Percentiles rank a stretch among this genome's conserved stretches.
Conservation (phyloP, 2,113 vertebrate genomes). For the Heterotilapia buettikoferi region DNA sequence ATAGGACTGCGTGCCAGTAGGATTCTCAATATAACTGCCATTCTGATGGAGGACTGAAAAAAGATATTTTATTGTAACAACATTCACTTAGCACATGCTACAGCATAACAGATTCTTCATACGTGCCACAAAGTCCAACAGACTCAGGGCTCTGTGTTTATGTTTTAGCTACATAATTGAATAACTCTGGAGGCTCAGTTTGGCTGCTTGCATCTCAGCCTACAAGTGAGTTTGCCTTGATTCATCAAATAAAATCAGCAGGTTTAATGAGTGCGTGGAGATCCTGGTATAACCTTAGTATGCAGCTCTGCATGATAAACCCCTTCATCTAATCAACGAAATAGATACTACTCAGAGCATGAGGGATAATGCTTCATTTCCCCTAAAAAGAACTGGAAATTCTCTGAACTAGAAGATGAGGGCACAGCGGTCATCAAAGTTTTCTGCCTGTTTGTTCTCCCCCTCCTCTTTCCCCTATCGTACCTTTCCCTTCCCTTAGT, state of each 20-base stretch:
- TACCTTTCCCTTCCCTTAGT: constrained; percentile 13
- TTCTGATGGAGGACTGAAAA: constrained; percentile 2
- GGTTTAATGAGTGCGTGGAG: constrained; percentile 16
- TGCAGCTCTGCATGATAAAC: constrained; percentile 1
- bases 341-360: background rate
- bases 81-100: background rate
- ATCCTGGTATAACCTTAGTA: background rate
- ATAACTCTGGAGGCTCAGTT: background rate
- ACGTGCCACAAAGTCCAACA: background rate
- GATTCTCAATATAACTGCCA: constrained; percentile 10
- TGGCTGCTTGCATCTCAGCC: constrained; percentile 7
- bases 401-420: background rate
- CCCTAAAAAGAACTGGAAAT: background rate
- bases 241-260: constrained; percentile 35
- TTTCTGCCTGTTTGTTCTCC: constrained; percentile 1
- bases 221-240: background rate
- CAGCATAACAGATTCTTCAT: background rate
- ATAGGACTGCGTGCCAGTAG: constrained; percentile 23
- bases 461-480: background rate
- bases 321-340: constrained; percentile 4
- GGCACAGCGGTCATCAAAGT: constrained; percentile 9
- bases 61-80: constrained; percentile 9
- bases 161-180: constrained; percentile 1
- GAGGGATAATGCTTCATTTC: background rate
- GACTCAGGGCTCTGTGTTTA: background rate